Conservation (phyloP, 2,113 vertebrate genomes). For the Suricata suricatta region DNA sequence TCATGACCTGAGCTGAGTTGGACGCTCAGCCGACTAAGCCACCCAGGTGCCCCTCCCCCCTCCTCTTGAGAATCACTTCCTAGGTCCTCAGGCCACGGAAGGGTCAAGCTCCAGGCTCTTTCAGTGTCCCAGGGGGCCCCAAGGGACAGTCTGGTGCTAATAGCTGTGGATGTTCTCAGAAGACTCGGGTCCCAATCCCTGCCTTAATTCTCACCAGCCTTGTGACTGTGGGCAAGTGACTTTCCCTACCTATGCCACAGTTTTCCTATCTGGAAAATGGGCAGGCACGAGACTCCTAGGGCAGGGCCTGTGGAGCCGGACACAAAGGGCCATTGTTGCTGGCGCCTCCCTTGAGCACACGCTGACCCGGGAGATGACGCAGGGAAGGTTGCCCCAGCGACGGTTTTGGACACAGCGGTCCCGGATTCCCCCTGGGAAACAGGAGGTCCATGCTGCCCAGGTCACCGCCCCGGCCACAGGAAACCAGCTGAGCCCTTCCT, state of each 20-base stretch:
- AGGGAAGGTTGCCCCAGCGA: not conserved
- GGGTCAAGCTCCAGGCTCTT: not conserved
- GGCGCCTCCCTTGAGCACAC: not conserved
- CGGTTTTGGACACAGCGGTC: not conserved
- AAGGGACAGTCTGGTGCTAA: not conserved
- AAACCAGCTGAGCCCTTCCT: slow-evolving; percentile 47
- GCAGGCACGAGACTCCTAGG: rapidly evolving
- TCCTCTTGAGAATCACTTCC: not conserved
- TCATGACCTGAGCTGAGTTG: too few species aligned
- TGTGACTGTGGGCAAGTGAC: not conserved
- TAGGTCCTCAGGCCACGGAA: not conserved
- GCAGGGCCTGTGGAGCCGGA: not conserved
- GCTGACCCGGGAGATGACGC: not conserved
- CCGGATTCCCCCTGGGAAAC: slow-evolving; percentile 59
- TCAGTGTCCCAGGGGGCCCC: not conserved
- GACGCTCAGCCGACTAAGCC: too few species aligned
- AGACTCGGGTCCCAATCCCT: not conserved
- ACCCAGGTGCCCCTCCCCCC: too few species aligned
- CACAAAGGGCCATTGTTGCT: slow-evolving; percentile 52
- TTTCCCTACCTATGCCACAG: not conserved
- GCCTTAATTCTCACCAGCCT: not conserved
- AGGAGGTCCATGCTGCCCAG: slow-evolving; percentile 48
- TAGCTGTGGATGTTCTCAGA: not conserved
- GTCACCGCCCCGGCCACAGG: not conserved
- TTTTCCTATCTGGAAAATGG: slow-evolving; percentile 27